These are phyloP conservation scores for Rhabdomys dilectus DNA, from an alignment of 2,113 vertebrate species.

Conservation along the genomic window DNA sequence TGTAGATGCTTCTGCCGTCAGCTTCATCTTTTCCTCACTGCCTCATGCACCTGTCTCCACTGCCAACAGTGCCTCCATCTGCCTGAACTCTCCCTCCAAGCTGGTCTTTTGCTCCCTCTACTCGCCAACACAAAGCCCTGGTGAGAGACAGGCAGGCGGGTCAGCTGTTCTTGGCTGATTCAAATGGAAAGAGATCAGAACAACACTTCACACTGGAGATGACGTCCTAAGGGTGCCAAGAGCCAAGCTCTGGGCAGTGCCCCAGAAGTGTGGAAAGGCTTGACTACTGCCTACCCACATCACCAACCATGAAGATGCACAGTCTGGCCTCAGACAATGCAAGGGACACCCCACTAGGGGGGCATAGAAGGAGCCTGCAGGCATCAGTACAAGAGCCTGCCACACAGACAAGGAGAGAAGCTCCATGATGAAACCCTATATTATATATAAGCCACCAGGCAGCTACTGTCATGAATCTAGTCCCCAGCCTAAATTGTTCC, in stretches of 20 bases:
- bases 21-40: not conserved
- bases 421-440: not conserved
- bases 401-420: not conserved
- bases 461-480: not conserved
- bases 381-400: rapidly evolving
- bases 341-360: not conserved
- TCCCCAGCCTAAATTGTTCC: not conserved
- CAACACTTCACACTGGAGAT: not conserved
- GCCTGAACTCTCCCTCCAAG: slow-evolving; percentile 56
- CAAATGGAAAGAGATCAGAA: slow-evolving; percentile 29
- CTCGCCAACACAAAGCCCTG: slow-evolving; percentile 58
- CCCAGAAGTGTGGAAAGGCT: not conserved
- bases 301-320: not conserved
- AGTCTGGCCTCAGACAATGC: not conserved
- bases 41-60: not conserved
- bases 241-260: not conserved
- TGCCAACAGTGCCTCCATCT: slow-evolving; percentile 71
- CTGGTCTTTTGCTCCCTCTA: slow-evolving; percentile 64
- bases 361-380: not conserved
- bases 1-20: not conserved
- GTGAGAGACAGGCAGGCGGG: slow-evolving; percentile 62
- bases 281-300: not conserved
- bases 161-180: slow-evolving; percentile 71
- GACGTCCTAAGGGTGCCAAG: not conserved
- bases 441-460: not conserved